Evolutionary conservation across 37 sponge, comb jelly and placozoan species (phyloP).

Genomic region (Diacarnus erythraeanus): DNA sequence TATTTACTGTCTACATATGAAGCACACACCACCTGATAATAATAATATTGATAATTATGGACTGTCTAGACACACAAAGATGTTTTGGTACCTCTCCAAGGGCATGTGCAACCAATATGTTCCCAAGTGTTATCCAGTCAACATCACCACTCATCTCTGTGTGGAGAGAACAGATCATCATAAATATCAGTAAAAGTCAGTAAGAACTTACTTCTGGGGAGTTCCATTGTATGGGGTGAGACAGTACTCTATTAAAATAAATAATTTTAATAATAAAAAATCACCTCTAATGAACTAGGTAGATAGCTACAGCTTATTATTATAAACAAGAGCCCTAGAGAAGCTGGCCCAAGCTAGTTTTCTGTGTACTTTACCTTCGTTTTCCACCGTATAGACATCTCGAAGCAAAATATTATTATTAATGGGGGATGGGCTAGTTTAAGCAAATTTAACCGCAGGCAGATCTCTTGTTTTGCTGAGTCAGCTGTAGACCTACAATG

Average conservation of each 20-base stretch:
- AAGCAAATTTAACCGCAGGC: too few species aligned
- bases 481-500: too few species aligned
- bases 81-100: conserved; percentile 66
- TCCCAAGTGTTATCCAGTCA: conserved; percentile 65
- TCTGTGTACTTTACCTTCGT: background rate
- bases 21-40: conserved; percentile 49
- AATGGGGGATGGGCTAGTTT: background rate
- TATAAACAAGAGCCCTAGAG: background rate
- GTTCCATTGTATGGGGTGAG: background rate
- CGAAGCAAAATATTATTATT: background rate
- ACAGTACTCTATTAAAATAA: background rate
- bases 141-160: conserved; percentile 35
- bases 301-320: too few species aligned
- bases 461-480: background rate
- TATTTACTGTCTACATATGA: conserved; percentile 57
- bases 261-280: background rate
- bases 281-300: too few species aligned
- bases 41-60: too few species aligned
- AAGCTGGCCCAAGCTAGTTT: background rate
- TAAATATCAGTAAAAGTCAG: background rate
- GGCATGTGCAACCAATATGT: conserved; percentile 36
- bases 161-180: background rate
- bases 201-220: background rate
- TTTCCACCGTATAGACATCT: background rate
- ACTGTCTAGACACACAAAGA: too few species aligned